Evolutionary conservation across 1,140 invertebrate species (phyloP), one percentile per base, ranked within the genome.

Genomic region (Acromyrmex heyeri): DNA sequence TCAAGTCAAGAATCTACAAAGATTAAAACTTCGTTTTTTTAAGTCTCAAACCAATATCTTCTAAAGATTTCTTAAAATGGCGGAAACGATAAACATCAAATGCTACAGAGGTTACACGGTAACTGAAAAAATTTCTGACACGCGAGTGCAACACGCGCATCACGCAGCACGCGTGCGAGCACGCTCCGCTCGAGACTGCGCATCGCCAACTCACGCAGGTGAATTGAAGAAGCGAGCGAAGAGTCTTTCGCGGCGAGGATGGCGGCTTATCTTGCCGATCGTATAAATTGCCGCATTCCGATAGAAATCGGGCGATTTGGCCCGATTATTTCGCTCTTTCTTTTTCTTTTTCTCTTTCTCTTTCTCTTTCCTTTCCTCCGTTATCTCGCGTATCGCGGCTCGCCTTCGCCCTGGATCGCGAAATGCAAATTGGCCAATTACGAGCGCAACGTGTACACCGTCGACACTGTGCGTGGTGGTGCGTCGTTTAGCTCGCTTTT

Each of bases 371-470:
- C 8, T n/a, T 34, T 6, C 12, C 10, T 79, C 14, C 24, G n/a
- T 86, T 86, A 86, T 86, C 85, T 53, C 48, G 18, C 50, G 55
- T 81, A 86, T 86, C 85, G 76, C 64, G 34, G 44, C 44, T 86
- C 73, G 48, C 59, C 73, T 78, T 85, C 72, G 50, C 72, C n/a
- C 76, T 38, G 53, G 64, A 81, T 86, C 76, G 85, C 85, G 76
- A 81, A 86, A 67, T 86, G 77, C 85, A 86, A 86, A 86, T 86
- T 86, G 77, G 18, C 76, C 64, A 86, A 86, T 86, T 86, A 86
- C 76, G 55, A 18, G 34, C 34, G 64, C 85, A 79, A 59, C 83
- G 75, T 67, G 62, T 57, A 34, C 62, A 50, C 38, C 65, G 50
- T 70, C 75, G 48, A 81, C 85, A 61, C 62, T 48, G 76, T 70